Evolutionary conservation across 2,113 vertebrate species (phyloP), one percentile per base, ranked within the genome.

Genomic region (Crotalus helleri): DNA sequence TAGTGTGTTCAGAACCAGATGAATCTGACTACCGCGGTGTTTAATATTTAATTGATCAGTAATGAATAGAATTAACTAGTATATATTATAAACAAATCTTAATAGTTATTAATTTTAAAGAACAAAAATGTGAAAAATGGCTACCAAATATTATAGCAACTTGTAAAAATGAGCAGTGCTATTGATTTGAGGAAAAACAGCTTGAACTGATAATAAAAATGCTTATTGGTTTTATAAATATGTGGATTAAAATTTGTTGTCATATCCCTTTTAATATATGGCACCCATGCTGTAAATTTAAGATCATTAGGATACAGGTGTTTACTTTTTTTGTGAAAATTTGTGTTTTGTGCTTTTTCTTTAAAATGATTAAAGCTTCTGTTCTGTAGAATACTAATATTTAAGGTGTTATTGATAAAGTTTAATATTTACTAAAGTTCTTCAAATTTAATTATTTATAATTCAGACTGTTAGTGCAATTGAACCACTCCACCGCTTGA

Each of bases 281-380:
- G 95, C 94, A 97, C 96, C 95, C 95, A 95, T 96, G 95, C 95
- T 97, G 97, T 97, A 97, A 96, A 96, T 94, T 96, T 95, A 59
- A 94, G 88, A 93, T 92, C 92, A 93, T 74, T 91, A 89, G 96
- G 95, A 97, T 96, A 96, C 96, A 96, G 96, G 95, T 96, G 94
- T 97, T 96, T 91, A 95, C 96, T 97, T 95, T 49, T 92, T 95
- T 95, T 93, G 95, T 61, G 53, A 93, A 91, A 85, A 10, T n/a
- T 39, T 93, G 87, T 89, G 64, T 39, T 64, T 92, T 87, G 74
- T 90, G 57, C 11, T 74, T 88, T 91, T 90, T 88, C 53, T 88
- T 91, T 69, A 92, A 85, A 92, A 92, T 81, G 88, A 88, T 96
- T 94, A 94, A 93, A 93, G 93, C 92, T 39, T 96, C 61, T 93